A percentile compares a stretch with the other conserved stretches of the same genome.
Evolutionary conservation across 2,113 vertebrate species (phyloP).

Genomic region (Gavialis gangeticus): DNA sequence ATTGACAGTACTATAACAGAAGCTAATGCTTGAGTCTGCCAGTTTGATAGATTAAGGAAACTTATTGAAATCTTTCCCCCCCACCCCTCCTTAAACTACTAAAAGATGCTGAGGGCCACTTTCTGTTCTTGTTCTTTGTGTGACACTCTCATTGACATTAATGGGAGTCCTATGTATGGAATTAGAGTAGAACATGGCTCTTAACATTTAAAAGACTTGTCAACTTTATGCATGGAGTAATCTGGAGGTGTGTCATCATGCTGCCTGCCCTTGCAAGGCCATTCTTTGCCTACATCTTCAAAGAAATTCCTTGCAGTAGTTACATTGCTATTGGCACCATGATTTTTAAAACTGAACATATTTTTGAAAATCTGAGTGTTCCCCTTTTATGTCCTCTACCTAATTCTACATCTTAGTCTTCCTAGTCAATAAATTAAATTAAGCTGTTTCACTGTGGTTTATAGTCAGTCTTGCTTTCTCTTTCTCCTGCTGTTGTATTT

Average conservation of each 20-base stretch:
- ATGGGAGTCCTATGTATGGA: conserved; percentile 50
- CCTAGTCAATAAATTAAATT: background rate
- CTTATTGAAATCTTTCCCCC: conserved; percentile 62
- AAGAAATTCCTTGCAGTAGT: background rate
- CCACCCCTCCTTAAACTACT: conserved; percentile 1
- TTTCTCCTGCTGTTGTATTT: background rate
- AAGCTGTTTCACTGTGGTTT: background rate
- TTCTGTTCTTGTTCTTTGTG: conserved; percentile 37
- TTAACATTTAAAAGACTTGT: conserved; percentile 70
- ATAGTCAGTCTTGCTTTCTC: background rate
- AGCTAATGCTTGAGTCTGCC: conserved; percentile 62
- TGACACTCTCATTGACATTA: conserved; percentile 61
- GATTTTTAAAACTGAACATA: background rate
- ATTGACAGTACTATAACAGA: conserved; percentile 63
- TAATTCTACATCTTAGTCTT: background rate
- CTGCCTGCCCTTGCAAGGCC: background rate
- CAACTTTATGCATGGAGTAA: conserved; percentile 34
- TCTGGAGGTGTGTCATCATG: conserved; percentile 33
- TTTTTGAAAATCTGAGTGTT: background rate
- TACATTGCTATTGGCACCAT: background rate
- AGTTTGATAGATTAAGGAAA: conserved; percentile 73
- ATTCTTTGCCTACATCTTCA: background rate
- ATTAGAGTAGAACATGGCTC: conserved; percentile 20
- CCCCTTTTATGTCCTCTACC: background rate
- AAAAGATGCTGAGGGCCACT: conserved; percentile 59